Evolutionary conservation across 1,140 invertebrate species (phyloP), one percentile per base, ranked within the genome.

Genomic region (Pogonomyrmex barbatus): DNA sequence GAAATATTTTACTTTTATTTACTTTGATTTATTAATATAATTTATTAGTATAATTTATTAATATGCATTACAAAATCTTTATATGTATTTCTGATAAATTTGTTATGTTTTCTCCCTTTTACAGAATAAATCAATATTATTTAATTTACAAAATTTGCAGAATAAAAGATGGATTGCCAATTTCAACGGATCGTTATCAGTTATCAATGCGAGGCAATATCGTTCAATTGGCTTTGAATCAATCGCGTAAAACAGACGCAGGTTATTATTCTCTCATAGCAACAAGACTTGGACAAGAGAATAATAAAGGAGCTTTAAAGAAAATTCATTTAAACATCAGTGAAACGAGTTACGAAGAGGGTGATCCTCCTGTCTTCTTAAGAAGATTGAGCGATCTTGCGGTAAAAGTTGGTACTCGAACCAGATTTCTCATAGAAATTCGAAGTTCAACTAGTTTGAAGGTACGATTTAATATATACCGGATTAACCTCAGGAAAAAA

Each of bases 371-470:
- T 1, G 93, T 96, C 52, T 98, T 98, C 93, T 93, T 98, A 8
- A 96, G 97, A 77, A 95, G 97, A 83, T 95, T 98, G 6, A 97
- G 96, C 86, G 97, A 98, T 94, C 96, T 98, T 5, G 97, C 97
- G 1, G 97, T 98, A 42, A 98, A 98, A 95, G 97, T 98, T 91
- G 98, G 98, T 81, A 97, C 98, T 4, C 95, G 97, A 88, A 97
- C 97, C 0, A 96, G 98, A 86, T 97, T 98, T 88, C 95, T 98
- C 10, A 97, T 98, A 42, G 98, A 98, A 95, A 97, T 98, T 76
- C 95, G 96, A 89, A 97, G 97, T 94, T 96, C 96, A 68, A 96
- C 97, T n/a, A 96, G 97, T 92, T 95, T 97, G 73, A 97, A 97
- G 96, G 98, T 97, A 95, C 9, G 24, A 78, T 65, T 63, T 73